Evolutionary conservation across 2,113 vertebrate species (phyloP), one percentile per base, ranked within the genome.

Genomic region (Myrmecobius fasciatus): DNA sequence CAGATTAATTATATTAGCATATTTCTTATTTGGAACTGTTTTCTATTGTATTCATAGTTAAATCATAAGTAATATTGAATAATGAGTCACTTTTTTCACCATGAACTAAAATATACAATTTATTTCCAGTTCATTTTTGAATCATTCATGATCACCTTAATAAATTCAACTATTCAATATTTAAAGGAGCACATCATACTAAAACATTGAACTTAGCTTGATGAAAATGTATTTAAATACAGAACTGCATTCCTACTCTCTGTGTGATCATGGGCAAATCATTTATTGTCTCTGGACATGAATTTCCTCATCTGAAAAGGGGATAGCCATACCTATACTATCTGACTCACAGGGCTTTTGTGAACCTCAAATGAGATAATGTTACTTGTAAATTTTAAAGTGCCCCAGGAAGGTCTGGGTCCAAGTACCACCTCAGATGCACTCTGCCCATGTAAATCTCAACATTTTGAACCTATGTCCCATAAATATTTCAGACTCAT

Each of bases 91-190:
- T 5, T 53, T 67, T 31, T 67, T 95, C 75, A 91, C 92, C 14
- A 47, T 54, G 54, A 91, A 92, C 52, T 90, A 91, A 95, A 91
- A 52, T 6, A 54, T 11, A 0, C 28, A 75, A 53, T 92, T 54
- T 49, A 31, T 83, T 90, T 96, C 89, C 3, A 28, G 53, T 92
- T 49, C 43, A 53, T 95, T 11, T 10, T 49, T 54, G 67, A 83
- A 53, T 92, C 90, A 83, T 91, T 95, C 25, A 56, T 93, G 36
- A 91, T 89, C 89, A 92, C 91, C 24, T 52, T 52, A 91, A 60
- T 36, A 89, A 43, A 91, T 91, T 52, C 47, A 89, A 36, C 20
- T 96, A 17, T 43, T 93, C 67, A 75, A 8, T n/a, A 75, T 20
- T 22, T 75, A 75, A 75, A 75, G 31, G 28, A 75, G 14, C 3